Base-by-base conservation (phyloP, 2,113 vertebrate genomes). In the Clarias batrachus region DNA sequence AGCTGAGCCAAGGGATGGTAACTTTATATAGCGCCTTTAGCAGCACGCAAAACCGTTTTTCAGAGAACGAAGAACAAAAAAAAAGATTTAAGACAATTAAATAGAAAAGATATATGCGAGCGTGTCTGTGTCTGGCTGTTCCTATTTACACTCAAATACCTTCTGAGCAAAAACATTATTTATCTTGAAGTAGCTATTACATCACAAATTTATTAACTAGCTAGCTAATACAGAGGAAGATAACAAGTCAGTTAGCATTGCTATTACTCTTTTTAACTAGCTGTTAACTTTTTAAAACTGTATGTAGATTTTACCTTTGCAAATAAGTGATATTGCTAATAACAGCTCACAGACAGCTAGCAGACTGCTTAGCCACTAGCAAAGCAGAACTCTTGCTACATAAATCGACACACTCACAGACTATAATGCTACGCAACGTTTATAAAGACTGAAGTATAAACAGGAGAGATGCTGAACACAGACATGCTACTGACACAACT, bases 1-100 rank as follows among this genome's bases (percentile, higher is more conserved):
- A 82, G 88, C 63, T 37, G 89, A 77, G 81, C 30, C 59, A 81
- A 68, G 87, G 63, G 70, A 33, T 54, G 19, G 25, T 57, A 56
- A 68, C 60, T 80, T 79, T 30, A 81, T 68, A 81, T 68, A 41
- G 65, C 4, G 33, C 52, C 54, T 41, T 37, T 48, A 73, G 62
- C 62, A 66, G 25, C 16, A 27, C 0, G 41, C 37, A 52, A 62
- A 23, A 62, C 21, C 3, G 25, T 41, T 33, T 33, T 62, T 41
- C 78, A 60, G 33, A 48, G 62, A 52, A 10, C n/a, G 4, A 66
- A 54, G 25, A 81, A 41, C 27, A 33, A 33, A 81, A 63, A 23
- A 33, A 48, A 41, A 57, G 52, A 54, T 8, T 66, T 37, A 37
- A 37, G 33, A 2, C 21, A 65, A 65, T n/a, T n/a, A 27, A 82